Percentiles rank a stretch among this genome's conserved stretches.
These are phyloP conservation scores for Elephas maximus DNA, from an alignment of 2,113 vertebrate genomes.

Conservation along the genomic window DNA sequence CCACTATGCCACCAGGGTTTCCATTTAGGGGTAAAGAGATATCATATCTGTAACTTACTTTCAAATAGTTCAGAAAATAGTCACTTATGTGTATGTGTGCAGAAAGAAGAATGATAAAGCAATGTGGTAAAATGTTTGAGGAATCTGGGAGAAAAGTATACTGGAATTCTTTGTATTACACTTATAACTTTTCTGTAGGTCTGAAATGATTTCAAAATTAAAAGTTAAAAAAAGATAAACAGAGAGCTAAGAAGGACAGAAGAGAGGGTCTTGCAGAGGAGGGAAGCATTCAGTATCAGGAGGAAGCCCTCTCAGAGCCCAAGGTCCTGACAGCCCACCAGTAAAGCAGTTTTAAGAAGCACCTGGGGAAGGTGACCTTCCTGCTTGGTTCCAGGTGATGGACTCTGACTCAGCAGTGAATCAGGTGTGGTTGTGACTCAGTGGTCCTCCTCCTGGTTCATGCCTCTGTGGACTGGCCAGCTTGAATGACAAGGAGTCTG, in stretches of 20 bases:
- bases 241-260: background rate
- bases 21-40: background rate
- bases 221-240: background rate
- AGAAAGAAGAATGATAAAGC: background rate
- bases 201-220: slow-evolving; percentile 38
- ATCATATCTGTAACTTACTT: background rate
- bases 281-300: too few species aligned
- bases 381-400: background rate
- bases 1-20: too few species aligned
- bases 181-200: background rate
- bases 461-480: background rate
- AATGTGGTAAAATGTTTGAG: background rate
- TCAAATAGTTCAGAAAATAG: background rate
- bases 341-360: background rate
- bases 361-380: too few species aligned
- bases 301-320: background rate
- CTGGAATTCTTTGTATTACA: background rate
- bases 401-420: background rate
- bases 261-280: background rate
- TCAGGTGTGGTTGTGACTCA: background rate
- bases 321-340: background rate
- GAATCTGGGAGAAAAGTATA: background rate
- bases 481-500: background rate
- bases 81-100: background rate
- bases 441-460: background rate